Percentiles rank a stretch among this genome's conserved stretches.
Conservation (phyloP, 2,797 vertebrate species). For the Numenius phaeopus region DNA sequence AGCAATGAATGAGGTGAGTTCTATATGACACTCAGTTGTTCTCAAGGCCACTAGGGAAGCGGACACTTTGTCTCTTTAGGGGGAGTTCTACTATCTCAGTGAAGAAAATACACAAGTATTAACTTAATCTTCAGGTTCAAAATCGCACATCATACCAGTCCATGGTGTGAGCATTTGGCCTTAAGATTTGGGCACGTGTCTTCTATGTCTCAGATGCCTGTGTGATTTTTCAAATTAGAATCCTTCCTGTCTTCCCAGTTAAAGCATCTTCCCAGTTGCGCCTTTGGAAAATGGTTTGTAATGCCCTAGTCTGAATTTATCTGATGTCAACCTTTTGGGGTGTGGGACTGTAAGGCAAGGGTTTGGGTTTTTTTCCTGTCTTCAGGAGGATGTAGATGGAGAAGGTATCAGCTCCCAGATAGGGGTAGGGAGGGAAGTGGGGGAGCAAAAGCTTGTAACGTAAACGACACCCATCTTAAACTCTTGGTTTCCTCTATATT, state of each 20-base stretch:
- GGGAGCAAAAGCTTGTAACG: not conserved
- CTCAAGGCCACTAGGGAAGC: not conserved
- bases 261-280: not conserved
- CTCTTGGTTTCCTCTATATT: accelerated
- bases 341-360: not conserved
- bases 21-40: not conserved
- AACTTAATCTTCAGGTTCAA: not conserved
- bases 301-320: not conserved
- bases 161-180: not conserved
- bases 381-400: not conserved
- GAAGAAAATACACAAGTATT: not conserved
- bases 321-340: not conserved
- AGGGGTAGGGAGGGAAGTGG: not conserved
- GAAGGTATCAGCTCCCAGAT: not conserved
- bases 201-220: not conserved
- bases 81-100: not conserved
- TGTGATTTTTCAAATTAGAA: not conserved
- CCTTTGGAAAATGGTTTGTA: not conserved
- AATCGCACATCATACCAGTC: not conserved
- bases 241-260: not conserved
- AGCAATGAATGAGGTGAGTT: not conserved
- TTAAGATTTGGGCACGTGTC: not conserved
- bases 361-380: not conserved
- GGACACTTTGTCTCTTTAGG: not conserved
- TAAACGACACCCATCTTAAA: not conserved